Conservation (phyloP, 2,113 vertebrate genomes). For the Casuarius casuarius region DNA sequence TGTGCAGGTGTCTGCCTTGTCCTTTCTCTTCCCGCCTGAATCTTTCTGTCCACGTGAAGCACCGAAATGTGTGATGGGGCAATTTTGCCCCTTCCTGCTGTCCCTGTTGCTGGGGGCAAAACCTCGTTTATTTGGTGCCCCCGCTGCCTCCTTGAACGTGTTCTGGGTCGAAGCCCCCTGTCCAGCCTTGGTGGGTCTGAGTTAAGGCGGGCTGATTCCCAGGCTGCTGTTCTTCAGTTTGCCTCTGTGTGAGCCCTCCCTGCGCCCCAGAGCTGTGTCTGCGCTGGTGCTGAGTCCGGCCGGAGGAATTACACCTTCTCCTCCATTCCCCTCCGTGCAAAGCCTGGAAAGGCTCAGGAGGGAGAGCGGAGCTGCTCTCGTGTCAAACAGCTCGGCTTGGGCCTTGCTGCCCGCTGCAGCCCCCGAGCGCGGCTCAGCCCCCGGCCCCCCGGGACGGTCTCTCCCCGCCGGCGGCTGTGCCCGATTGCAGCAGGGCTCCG, state of each 20-base stretch:
- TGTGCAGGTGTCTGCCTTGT: not conserved
- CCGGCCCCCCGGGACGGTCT: accelerated
- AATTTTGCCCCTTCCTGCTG: accelerated
- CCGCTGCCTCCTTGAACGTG: not conserved
- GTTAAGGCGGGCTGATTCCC: not conserved
- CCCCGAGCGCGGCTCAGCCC: too few relatives aligned
- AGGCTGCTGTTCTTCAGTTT: not conserved
- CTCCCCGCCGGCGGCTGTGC: not conserved
- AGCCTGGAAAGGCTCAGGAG: not conserved
- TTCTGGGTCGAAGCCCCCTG: not conserved
- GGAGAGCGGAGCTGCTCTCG: not conserved
- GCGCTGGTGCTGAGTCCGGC: accelerated
- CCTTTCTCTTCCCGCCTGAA: not conserved
- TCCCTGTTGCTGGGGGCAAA: not conserved
- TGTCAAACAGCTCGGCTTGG: accelerated
- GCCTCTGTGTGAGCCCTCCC: not conserved
- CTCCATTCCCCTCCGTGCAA: not conserved
- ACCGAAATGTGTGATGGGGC: not conserved
- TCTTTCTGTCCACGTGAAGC: not conserved
- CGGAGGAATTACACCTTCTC: not conserved
- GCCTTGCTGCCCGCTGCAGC: not conserved
- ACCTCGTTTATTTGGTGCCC: not conserved
- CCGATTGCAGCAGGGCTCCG: not conserved
- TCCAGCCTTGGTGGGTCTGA: not conserved
- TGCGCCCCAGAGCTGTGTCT: not conserved